Percentiles rank a stretch among this genome's conserved stretches.
Conservation (phyloP, 2,888 invertebrate species). For the Torymus auratus region DNA sequence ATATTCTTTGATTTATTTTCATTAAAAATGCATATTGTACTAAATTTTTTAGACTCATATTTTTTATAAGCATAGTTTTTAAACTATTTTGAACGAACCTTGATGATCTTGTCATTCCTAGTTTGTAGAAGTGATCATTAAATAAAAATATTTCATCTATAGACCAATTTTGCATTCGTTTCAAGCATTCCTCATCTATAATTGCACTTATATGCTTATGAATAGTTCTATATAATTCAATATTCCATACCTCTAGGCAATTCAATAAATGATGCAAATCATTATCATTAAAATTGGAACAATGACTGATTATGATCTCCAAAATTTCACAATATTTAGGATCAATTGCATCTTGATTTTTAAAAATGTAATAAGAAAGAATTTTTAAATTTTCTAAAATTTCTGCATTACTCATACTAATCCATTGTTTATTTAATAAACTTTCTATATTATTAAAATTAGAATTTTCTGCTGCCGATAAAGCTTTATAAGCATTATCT, state of each 20-base stretch:
- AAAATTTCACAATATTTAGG: constrained; percentile 22
- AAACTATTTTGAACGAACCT: constrained; percentile 25
- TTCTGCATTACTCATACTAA: constrained; percentile 73
- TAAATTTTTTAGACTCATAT: constrained; percentile 20
- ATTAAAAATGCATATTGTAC: constrained; percentile 43
- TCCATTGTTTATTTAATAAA: constrained; percentile 60
- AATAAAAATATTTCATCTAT: constrained; percentile 51
- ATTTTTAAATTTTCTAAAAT: constrained; percentile 51
- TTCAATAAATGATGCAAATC: constrained; percentile 31
- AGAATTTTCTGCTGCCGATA: constrained; percentile 41
- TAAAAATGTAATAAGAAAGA: constrained; percentile 33
- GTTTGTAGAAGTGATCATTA: constrained; percentile 66
- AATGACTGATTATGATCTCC: constrained; percentile 16
- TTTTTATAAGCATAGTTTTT: neutral
- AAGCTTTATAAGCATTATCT: constrained; percentile 24
- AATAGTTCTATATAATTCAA: constrained; percentile 68
- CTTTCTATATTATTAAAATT: constrained; percentile 68
- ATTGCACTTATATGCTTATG: neutral
- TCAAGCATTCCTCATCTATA: constrained; percentile 68
- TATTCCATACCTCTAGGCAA: constrained; percentile 40
- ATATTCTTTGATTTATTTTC: neutral
- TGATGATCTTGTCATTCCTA: constrained; percentile 77
- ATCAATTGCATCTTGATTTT: neutral
- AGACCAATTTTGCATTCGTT: constrained; percentile 14
- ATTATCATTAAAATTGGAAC: constrained; percentile 27